Base-by-base conservation (phyloP, 2,888 invertebrate genomes). In the Alviniconcha strummeri region DNA sequence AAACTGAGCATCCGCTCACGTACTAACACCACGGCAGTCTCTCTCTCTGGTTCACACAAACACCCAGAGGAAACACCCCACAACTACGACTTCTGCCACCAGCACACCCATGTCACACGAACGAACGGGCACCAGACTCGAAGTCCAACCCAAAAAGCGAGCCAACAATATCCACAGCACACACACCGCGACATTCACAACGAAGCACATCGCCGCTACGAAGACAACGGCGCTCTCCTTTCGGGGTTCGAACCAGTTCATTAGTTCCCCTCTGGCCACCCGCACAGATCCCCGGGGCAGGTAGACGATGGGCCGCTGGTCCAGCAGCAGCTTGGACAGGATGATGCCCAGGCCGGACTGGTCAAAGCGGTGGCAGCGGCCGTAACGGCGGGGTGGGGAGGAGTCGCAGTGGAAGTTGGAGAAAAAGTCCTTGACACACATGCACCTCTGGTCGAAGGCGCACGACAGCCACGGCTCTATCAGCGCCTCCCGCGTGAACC, bases 381-480 rank as follows among this genome's bases (percentile, higher is more conserved):
- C 84, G 69, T 85, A 85, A 15, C 55, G 67, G 17, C 80, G 67
- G 54, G 80, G 80, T 0, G 69, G 80, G 19, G 54, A 5, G 69
- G 56, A 56, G 15, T 72, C 19, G 54, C 72, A 81, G 67, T 56
- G 3, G 56, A 82, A 76, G 55, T 77, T 36, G 54, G 77, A 64
- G 17, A 72, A 72, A 60, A 36, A 69, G 60, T 74, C 72, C 36
- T 15, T 19, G 8, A 81, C 74, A 71, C 84, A 86, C 84, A 86
- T 84, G 11, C 86, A 86, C 0, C 56, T 0, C 15, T 64, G 60
- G 55, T 72, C 81, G 11, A 83, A 54, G 6, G 84, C 84, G 67
- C 86, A 86, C 4, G 86, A 83, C 7, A 80, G 57, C 86, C 86
- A 86, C 5, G 86, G 84, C 64, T 84, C 82, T 17, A 86, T 36